These are phyloP conservation scores for Halcyon smyrnensis DNA, from an alignment of 2,797 vertebrate genomes.

Conservation along the genomic window DNA sequence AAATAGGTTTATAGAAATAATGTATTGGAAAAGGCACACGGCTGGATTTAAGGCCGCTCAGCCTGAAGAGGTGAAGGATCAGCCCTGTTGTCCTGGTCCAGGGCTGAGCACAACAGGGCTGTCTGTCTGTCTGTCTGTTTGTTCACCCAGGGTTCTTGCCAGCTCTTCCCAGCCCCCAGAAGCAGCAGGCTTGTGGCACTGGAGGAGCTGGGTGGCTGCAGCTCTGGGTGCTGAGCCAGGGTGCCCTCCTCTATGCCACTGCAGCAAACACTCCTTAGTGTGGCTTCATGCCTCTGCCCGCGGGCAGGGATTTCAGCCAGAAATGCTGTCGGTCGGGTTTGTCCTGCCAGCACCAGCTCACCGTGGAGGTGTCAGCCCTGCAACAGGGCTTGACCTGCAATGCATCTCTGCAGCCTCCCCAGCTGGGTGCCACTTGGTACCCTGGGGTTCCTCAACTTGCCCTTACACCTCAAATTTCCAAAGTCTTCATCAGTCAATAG, in stretches of 20 bases:
- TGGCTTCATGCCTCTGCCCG: background rate
- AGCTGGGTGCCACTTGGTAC: background rate
- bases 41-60: background rate
- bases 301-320: conserved; percentile 36
- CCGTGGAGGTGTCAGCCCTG: conserved; percentile 21
- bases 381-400: background rate
- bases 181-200: background rate
- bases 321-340: background rate
- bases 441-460: background rate
- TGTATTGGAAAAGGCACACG: background rate
- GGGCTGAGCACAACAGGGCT: background rate
- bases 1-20: background rate
- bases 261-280: background rate
- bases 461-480: background rate
- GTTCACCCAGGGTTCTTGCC: background rate
- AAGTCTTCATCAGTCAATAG: background rate
- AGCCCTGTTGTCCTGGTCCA: background rate
- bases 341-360: conserved; percentile 34
- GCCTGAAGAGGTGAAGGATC: background rate
- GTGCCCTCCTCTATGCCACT: background rate
- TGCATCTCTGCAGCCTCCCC: background rate
- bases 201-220: background rate
- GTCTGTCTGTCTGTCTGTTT: background rate
- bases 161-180: background rate
- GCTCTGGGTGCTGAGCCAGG: background rate